Base-by-base conservation (phyloP, 2,797 vertebrate genomes). In the Fratercula arctica region DNA sequence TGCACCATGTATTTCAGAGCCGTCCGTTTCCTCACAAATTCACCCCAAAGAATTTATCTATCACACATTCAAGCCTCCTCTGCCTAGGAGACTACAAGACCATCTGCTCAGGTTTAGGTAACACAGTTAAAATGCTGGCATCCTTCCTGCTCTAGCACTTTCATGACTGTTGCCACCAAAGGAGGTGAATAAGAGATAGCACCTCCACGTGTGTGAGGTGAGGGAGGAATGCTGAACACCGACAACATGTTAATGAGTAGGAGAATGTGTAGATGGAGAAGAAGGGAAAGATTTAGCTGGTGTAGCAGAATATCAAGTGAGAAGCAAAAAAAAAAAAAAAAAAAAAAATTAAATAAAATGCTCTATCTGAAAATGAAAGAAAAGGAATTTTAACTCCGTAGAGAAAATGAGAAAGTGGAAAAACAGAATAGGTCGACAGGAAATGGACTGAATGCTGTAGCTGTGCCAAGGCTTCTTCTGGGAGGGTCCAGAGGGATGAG, bases 91-190 rank as follows among this genome's bases (percentile, higher is more conserved):
- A 94, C 80, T 87, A 83, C 81, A 89, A 87, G 60, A 96, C 95
- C 86, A 95, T 96, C 94, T 96, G 95, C 78, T 95, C 81, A 89
- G 90, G 92, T 96, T 96, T 96, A 93, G 91, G 87, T 88, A 96
- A 94, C 90, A 95, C 81, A 83, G 88, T 94, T 95, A 79, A 95
- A 95, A 95, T 95, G 75, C 86, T 97, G 88, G 86, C 90, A 94
- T 60, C 60, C 57, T 89, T 95, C 81, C 70, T 90, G 50, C 81
- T 92, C 57, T 60, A 86, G 82, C 91, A 83, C 81, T 95, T 83
- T 29, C 60, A 54, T 89, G 86, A 64, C 79, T 93, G 85, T 64
- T 96, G 88, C 93, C 91, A 90, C 77, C 48, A 54, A 60, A 89
- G 92, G 45, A 91, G 85, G 72, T 53, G 57, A 96, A 80, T 80